Percentiles rank a stretch among this genome's conserved stretches.
Conservation (phyloP, 1,140 invertebrate species). For the Camponotus pennsylvanicus region DNA sequence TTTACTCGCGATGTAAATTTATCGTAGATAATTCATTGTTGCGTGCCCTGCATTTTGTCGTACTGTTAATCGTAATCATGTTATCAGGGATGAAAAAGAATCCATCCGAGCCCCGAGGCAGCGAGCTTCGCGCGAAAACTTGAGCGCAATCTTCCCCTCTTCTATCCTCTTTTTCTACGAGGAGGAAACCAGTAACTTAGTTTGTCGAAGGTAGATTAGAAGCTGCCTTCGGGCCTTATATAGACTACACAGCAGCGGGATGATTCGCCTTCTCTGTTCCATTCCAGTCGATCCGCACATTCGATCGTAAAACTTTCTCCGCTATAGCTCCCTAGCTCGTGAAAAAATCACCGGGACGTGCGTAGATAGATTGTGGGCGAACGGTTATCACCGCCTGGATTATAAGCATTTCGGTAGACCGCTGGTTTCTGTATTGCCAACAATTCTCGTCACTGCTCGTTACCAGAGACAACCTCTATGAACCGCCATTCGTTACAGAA, state of each 20-base stretch:
- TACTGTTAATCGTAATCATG: background rate
- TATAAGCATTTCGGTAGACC: conserved; percentile 6
- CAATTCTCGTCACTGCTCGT: conserved; percentile 10
- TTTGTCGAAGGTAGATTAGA: conserved; percentile 64
- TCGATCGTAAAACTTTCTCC: conserved; percentile 55
- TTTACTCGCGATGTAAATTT: background rate
- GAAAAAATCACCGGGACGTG: conserved; percentile 39
- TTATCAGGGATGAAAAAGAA: background rate
- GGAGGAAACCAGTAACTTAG: conserved; percentile 52
- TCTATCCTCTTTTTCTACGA: no score
- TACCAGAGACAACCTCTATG: background rate
- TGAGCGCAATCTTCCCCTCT: background rate
- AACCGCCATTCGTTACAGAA: background rate
- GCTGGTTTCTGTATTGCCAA: background rate
- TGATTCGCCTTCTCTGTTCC: background rate
- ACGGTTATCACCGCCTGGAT: conserved; percentile 12
- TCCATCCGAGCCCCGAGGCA: no score
- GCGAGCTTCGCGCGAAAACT: conserved; percentile 16
- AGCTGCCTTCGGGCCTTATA: conserved; percentile 14
- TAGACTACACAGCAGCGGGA: background rate
- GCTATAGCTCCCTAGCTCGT: background rate
- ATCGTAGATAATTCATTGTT: background rate
- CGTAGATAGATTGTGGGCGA: background rate
- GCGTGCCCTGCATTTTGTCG: background rate
- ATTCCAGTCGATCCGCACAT: background rate